Base-by-base conservation (phyloP, 2,888 invertebrate genomes). In the Orthosia gothica region DNA sequence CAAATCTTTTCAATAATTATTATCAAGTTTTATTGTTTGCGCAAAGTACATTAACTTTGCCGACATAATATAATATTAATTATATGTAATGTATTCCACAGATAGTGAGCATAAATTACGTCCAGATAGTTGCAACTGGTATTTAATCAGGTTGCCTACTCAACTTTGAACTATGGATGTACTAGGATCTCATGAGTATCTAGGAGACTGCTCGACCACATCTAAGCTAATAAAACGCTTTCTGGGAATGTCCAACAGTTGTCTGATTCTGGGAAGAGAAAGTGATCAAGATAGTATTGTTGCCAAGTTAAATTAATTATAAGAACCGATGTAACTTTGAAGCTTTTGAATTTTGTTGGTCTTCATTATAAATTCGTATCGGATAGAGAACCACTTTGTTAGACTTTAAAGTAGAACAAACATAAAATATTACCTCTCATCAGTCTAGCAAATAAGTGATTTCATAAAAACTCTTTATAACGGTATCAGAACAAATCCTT, bases 71-170 rank as follows among this genome's bases (percentile, higher is more conserved):
- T 74, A 72, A 54, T 57, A 59, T 61, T 61, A 68, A 66, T 77
- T 40, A 62, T 74, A 58, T 59, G 20, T 49, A 47, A 26, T 69
- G 47, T 68, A 54, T 75, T 40, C 32, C 45, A 55, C 74, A 66
- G 83, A 79, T 77, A 83, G 57, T 54, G 69, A 59, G 58, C 75
- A 81, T 83, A 82, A 86, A 73, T 85, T 74, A 83, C 45, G 49
- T 20, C 20, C 57, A 64, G 85, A 81, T 85, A 79, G 58, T 59
- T n/a, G 16, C 75, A 68, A 76, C 69, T 77, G 69, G 72, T 50
- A 69, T 76, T 64, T 76, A 86, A 86, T 87, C 86, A 78, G 82
- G 86, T 86, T 84, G 82, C 87, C 86, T 72, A 86, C 76, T 87
- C 88, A 87, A 87, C 87, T 87, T 82, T 87, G 88, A 87, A 86